Evolutionary conservation across 1,140 invertebrate genomes (phyloP), one percentile per base, ranked within the genome.

Genomic region (Drosophila tsacasi): DNA sequence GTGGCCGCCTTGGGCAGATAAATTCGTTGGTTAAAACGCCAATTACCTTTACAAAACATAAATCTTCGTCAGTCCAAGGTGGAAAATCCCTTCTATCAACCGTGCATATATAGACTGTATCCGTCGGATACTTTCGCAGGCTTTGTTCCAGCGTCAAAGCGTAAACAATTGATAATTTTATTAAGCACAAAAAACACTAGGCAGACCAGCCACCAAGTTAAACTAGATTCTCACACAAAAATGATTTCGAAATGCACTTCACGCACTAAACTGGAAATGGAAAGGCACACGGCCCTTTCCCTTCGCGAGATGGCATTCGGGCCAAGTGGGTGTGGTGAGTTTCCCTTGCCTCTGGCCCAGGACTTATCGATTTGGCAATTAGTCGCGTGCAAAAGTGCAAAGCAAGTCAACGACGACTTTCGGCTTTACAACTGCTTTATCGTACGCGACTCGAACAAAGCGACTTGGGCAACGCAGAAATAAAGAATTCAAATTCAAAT

Each of bases 281-380:
- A 40, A 77, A 73, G 54, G 54, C 54, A n/a, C 35, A 61, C 55
- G 39, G 46, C 55, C 55, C 63, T 35, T 57, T 27, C 37, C 50
- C 35, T 27, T 37, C 47, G 21, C 68, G 52, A 71, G 68, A 52
- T 67, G 52, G 52, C 52, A 55, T 55, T 35, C 49, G 6, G 47
- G 21, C 44, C 47, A 37, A 65, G 73, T 66, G 71, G 67, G 67
- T 80, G 84, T 87, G 84, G 84, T 87, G 84, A 84, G 76, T 87
- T 84, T 78, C n/a, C 47, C 52, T 57, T 55, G 62, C 54, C 35
- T 23, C 35, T 69, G 40, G 35, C 49, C 66, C 42, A 62, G 73
- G 71, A 73, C 71, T 78, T 85, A 87, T 89, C 74, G 84, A 87
- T 87, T 87, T 77, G 72, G 63, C 69, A 83, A 76, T 76, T 55